Conservation (phyloP, 2,888 invertebrate species). For the Opisthograptis luteolata region DNA sequence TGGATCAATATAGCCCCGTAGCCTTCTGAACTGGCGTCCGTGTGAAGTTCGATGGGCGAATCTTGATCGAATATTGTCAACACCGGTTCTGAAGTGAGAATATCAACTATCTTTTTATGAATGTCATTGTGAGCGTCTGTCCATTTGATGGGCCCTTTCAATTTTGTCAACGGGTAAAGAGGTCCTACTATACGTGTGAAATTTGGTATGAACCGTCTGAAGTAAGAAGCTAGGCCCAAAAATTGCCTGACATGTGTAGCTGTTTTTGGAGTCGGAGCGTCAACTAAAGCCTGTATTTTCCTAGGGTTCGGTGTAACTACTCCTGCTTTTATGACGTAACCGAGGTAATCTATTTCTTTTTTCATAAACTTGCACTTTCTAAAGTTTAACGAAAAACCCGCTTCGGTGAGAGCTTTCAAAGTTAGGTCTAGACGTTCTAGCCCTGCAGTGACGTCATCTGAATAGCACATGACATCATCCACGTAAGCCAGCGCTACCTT, state of each 20-base stretch:
- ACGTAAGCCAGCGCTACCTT: conserved; percentile 31
- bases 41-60: conserved; percentile 31
- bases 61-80: conserved; percentile 37
- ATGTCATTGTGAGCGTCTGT: conserved; percentile 25
- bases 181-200: conserved; percentile 34
- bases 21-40: conserved; percentile 39
- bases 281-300: conserved; percentile 35
- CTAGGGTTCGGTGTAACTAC: conserved; percentile 34
- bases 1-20: conserved; percentile 41
- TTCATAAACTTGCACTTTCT: conserved; percentile 38
- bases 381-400: conserved; percentile 38
- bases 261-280: conserved; percentile 28
- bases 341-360: conserved; percentile 34
- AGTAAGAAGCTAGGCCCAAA: conserved; percentile 30
- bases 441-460: too few species aligned
- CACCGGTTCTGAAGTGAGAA: conserved; percentile 34
- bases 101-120: conserved; percentile 18
- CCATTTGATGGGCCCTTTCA: conserved; percentile 37
- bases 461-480: conserved; percentile 34
- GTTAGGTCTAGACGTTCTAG: conserved; percentile 25
- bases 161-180: conserved; percentile 40
- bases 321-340: conserved; percentile 29
- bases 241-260: conserved; percentile 35
- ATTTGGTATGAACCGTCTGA: conserved; percentile 26
- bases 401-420: conserved; percentile 22